A percentile compares a stretch with the other conserved stretches of the same genome.
Conservation (phyloP, 2,113 vertebrate species). For the Oplegnathus fasciatus region DNA sequence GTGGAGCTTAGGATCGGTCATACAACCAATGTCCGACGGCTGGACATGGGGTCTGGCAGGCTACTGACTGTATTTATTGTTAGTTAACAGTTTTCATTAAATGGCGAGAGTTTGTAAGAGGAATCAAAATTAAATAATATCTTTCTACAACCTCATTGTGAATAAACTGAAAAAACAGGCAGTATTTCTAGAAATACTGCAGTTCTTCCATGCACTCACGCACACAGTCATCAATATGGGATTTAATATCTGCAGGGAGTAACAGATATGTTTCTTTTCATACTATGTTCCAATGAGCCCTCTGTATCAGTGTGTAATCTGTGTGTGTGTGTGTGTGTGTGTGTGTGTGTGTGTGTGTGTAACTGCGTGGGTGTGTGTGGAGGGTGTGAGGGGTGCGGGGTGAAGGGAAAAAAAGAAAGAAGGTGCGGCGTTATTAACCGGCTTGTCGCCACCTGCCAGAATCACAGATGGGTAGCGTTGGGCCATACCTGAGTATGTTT, state of each 20-base stretch:
- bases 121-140: neutral
- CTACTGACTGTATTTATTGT: neutral
- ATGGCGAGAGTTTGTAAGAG: neutral
- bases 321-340: slow-evolving; percentile 2
- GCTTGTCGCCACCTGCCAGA: slow-evolving; percentile 79
- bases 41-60: neutral
- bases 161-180: neutral
- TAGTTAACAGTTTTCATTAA: neutral
- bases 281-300: neutral
- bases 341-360: neutral
- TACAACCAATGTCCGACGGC: neutral
- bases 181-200: neutral
- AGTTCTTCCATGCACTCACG: neutral
- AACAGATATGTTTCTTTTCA: slow-evolving; percentile 22
- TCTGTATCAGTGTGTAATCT: slow-evolving; percentile 10
- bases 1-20: neutral
- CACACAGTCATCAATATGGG: neutral
- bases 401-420: slow-evolving; percentile 35
- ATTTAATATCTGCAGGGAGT: neutral
- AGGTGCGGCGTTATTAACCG: slow-evolving; percentile 64
- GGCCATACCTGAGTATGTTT: slow-evolving; percentile 53
- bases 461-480: slow-evolving; percentile 57
- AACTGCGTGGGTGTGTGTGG: neutral
- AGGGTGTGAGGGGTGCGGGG: neutral
- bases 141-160: neutral